Base-by-base conservation (phyloP, 2,797 vertebrate genomes). In the Crotalus adamanteus region DNA sequence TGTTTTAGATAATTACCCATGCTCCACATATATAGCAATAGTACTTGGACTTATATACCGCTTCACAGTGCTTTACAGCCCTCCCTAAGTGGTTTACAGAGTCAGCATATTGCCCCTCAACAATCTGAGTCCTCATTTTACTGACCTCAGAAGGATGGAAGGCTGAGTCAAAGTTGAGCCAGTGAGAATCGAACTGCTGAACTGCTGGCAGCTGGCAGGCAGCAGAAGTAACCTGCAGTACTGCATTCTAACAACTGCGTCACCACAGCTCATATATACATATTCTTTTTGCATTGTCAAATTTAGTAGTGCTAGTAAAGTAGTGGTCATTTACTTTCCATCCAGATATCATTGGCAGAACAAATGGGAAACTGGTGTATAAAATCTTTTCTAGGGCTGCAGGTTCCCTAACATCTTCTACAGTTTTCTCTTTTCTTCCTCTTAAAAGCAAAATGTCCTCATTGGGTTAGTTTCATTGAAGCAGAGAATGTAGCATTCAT, bases 401-500 rank as follows among this genome's bases (percentile, higher is more conserved):
- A 55, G 18, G 63, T 22, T 91, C 6, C 16, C 42, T 14, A 57
- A n/a, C 11, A 37, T 37, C n/a, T 83, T 61, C 57, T 78, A 26
- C 88, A 91, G 78, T 60, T 63, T 86, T 87, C 37, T 18, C 73
- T 90, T 92, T 28, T 91, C 88, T 53, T 69, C 53, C 63, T 78
- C 63, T 61, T 73, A 60, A 65, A 73, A 61, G 37, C 47, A 55
- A 65, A 59, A 37, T 25, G 37, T 56, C 28, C 14, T 53, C 22
- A 55, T 26, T 20, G 26, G n/a, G n/a, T 60, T 73, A 28, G 42
- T 56, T n/a, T 55, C 89, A 8, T 65, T 13, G 12, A 89, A 93
- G 63, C 47, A 56, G 28, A 65, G 59, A 53, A 57, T 57, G 47
- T 63, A 63, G 57, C 53, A 65, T 92, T 61, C 31, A 78, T 56